These are phyloP conservation scores for Phasianus colchicus DNA, from an alignment of 2,113 vertebrate genomes.

Conservation along the genomic window DNA sequence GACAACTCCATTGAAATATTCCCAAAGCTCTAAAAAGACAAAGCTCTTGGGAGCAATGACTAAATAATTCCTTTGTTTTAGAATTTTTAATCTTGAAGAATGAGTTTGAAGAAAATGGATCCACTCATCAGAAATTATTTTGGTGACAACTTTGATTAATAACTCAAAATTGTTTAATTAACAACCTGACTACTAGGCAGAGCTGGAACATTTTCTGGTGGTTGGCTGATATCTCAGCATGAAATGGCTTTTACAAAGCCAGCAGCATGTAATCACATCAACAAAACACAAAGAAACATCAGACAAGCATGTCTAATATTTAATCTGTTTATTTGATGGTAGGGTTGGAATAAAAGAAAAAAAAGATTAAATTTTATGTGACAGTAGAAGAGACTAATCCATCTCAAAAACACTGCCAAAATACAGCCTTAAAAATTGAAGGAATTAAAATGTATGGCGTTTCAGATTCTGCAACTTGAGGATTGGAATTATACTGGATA, in stretches of 20 bases:
- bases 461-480: neutral
- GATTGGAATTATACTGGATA: neutral
- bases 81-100: neutral
- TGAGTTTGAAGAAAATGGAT: neutral
- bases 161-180: neutral
- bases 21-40: neutral
- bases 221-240: neutral
- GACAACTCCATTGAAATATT: constrained; percentile 4
- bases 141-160: neutral
- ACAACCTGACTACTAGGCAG: neutral
- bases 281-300: neutral
- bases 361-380: neutral
- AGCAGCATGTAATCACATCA: neutral
- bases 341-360: constrained; percentile 4
- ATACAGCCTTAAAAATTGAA: neutral
- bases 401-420: neutral
- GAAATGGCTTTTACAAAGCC: neutral
- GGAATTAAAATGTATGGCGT: neutral
- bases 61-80: neutral
- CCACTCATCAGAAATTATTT: neutral
- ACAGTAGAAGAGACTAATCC: neutral
- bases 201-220: neutral
- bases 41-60: neutral
- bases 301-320: constrained; percentile 8
- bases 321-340: constrained; percentile 17